Base-by-base conservation (phyloP, 2,888 invertebrate genomes). In the Pristionchus fissidentatus region DNA sequence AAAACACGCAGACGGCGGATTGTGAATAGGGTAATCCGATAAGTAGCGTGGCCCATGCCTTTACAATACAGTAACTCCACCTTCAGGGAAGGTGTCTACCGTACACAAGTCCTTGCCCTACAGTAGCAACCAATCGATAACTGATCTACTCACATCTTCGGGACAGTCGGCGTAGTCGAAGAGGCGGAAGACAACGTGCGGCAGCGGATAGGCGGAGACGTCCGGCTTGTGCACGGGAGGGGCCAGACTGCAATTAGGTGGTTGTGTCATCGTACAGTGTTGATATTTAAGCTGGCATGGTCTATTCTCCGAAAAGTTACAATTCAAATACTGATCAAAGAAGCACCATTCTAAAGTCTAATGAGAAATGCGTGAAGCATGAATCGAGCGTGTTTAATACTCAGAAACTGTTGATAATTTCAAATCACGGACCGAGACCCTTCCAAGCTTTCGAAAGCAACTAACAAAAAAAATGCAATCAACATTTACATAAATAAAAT, bases 91-190 rank as follows among this genome's bases (percentile, higher is more conserved):
- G 57, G 26, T 7, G 57, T 57, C 57, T 57, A 57, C 26, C 26
- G 57, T 57, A 57, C 52, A 15, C n/a, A n/a, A n/a, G n/a, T n/a
- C 19, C 35, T 49, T 38, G 38, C 62, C 62, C 55, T 57, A 57
- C 55, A 22, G 55, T 57, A 57, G 0, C 55, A 22, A 5, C 55
- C 55, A 1, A 57, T 8, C 55, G 22, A 57, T 26, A 22, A 26
- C 4, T n/a, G n/a, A 55, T 22, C 13, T 29, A 84, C 86, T 85
- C 13, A 90, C 90, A 60, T 88, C 92, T 93, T 97, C 97, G 0
- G 98, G 97, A 90, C 98, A 97, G 93, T 99, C 99, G 0, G 98
- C 97, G 93, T 98, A 97, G 93, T 98, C 98, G 94, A 99, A 99
- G 95, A 99, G 92, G 46, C 94, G 95, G 93, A 97, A 98, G 55